These are phyloP conservation scores for Drosophila atripex DNA, from an alignment of 2,888 invertebrate species.

Conservation along the genomic window DNA sequence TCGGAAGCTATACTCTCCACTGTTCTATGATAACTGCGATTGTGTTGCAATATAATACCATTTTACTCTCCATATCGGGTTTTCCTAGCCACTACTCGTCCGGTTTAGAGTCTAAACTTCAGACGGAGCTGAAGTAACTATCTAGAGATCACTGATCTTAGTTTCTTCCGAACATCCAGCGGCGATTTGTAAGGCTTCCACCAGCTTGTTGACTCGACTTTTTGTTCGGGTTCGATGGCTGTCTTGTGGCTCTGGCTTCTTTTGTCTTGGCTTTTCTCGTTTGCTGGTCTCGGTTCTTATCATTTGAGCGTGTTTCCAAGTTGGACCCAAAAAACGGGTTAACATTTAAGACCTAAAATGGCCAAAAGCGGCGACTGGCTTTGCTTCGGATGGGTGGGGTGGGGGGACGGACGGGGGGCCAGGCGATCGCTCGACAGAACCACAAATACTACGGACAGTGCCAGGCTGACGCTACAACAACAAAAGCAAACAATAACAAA, in stretches of 20 bases:
- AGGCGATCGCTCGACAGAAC: constrained; percentile 37
- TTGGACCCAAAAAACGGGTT: constrained; percentile 63
- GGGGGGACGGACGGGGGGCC: too few species aligned
- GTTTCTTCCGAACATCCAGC: constrained; percentile 24
- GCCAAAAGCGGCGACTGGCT: constrained; percentile 46
- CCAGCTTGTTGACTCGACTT: constrained; percentile 13
- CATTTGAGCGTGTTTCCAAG: constrained; percentile 46
- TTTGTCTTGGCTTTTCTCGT: constrained; percentile 42
- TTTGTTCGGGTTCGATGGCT: constrained; percentile 39
- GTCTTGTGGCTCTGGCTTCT: constrained; percentile 42
- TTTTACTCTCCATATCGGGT: neutral
- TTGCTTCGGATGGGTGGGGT: constrained; percentile 25
- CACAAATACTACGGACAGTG: constrained; percentile 25
- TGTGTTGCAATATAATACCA: too few species aligned
- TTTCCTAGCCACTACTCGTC: constrained; percentile 19
- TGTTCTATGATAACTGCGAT: neutral
- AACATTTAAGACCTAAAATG: constrained; percentile 76
- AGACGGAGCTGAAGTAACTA: constrained; percentile 4
- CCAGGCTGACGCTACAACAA: constrained; percentile 9
- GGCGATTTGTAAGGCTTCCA: constrained; percentile 40
- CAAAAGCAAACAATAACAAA: constrained; percentile 45
- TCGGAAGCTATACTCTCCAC: neutral
- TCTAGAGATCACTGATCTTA: constrained; percentile 39
- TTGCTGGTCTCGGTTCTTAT: constrained; percentile 43
- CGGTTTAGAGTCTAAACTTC: too few species aligned